These are phyloP conservation scores for Drosophila mercatorum DNA, from an alignment of 2,888 invertebrate species.

Conservation along the genomic window DNA sequence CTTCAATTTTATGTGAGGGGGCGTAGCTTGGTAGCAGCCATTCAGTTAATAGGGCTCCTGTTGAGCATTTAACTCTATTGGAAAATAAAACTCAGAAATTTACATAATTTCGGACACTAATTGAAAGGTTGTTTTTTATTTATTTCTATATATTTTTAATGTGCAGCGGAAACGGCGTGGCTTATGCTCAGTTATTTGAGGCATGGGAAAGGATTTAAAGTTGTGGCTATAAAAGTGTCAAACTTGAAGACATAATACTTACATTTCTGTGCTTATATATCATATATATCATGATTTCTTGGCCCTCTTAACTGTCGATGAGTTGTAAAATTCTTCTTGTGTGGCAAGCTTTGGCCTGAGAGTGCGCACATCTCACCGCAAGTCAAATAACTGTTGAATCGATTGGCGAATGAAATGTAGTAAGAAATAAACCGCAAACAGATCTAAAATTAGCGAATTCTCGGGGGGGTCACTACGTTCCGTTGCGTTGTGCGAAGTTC, in stretches of 20 bases:
- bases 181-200: slow-evolving; percentile 4
- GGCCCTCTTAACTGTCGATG: neutral
- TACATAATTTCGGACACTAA: slow-evolving; percentile 46
- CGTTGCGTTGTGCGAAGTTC: slow-evolving; percentile 9
- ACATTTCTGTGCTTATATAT: neutral
- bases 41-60: slow-evolving; percentile 23
- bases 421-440: neutral
- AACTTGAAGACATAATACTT: neutral
- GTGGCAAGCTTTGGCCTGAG: slow-evolving; percentile 2
- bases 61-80: slow-evolving; percentile 24
- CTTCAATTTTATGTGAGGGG: slow-evolving; percentile 18
- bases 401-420: slow-evolving; percentile 2
- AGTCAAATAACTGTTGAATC: slow-evolving; percentile 32
- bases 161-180: slow-evolving; percentile 46
- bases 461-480: slow-evolving; percentile 25
- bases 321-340: neutral
- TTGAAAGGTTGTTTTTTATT: slow-evolving; percentile 43
- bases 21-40: slow-evolving; percentile 34
- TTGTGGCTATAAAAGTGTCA: slow-evolving; percentile 25
- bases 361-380: neutral
- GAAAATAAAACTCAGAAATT: slow-evolving; percentile 16
- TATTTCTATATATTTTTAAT: slow-evolving; percentile 19
- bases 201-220: slow-evolving; percentile 17
- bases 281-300: neutral
- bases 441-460: slow-evolving; percentile 43